Percentiles rank a stretch among this genome's conserved stretches.
These are phyloP conservation scores for Andinoacara biseriatus DNA, from an alignment of 2,113 vertebrate species.

Conservation along the genomic window DNA sequence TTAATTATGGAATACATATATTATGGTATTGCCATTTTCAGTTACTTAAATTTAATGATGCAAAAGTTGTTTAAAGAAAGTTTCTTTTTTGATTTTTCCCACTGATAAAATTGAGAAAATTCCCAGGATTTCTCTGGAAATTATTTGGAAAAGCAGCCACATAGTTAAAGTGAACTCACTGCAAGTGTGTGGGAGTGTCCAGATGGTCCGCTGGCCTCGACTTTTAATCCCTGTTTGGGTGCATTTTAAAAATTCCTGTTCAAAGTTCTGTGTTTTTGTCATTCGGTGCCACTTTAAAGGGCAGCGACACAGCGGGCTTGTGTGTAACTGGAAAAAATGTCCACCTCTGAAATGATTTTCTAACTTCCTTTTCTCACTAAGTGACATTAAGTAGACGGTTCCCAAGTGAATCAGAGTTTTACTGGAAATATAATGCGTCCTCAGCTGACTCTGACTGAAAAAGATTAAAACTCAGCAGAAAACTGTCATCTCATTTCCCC, in stretches of 20 bases:
- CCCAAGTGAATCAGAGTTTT: neutral
- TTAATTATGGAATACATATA: neutral
- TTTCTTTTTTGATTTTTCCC: neutral
- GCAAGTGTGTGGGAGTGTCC: neutral
- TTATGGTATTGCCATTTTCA: neutral
- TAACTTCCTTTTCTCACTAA: slow-evolving; percentile 1
- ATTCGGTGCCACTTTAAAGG: slow-evolving; percentile 11
- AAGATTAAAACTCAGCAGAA: neutral
- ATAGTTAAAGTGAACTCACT: slow-evolving; percentile 8
- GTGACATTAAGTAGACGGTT: neutral
- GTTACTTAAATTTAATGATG: slow-evolving; percentile 8
- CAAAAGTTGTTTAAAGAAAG: slow-evolving; percentile 11
- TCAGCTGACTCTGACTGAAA: neutral
- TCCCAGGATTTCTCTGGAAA: neutral
- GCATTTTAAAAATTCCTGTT: neutral
- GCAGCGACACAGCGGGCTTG: slow-evolving; percentile 15
- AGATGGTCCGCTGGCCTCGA: neutral
- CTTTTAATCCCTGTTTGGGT: slow-evolving; percentile 6
- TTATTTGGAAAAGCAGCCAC: neutral
- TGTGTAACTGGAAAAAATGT: slow-evolving; percentile 11
- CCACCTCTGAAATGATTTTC: slow-evolving; percentile 7
- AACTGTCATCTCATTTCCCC: neutral
- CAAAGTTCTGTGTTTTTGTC: slow-evolving; percentile 21
- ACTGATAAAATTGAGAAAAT: neutral
- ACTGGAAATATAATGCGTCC: neutral